Evolutionary conservation across 2,113 vertebrate species (phyloP), one percentile per base, ranked within the genome.

Genomic region (Ancistrus triradiatus): DNA sequence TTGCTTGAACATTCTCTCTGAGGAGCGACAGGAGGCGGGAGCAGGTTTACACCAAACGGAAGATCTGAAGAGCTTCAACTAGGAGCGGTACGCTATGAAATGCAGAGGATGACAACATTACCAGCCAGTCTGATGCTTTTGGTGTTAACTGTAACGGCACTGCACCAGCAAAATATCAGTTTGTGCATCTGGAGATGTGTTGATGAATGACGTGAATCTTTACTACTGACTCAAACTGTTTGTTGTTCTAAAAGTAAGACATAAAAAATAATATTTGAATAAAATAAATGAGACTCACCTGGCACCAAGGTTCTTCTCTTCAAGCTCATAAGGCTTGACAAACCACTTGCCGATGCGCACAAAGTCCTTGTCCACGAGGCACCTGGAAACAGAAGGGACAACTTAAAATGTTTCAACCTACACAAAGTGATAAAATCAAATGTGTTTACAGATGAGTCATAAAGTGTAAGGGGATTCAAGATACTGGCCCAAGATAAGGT

Each of bases 261-360:
- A n/a, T n/a, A n/a, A n/a, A n/a, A n/a, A n/a, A n/a, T n/a, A n/a
- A n/a, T n/a, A n/a, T n/a, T n/a, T n/a, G n/a, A n/a, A n/a, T n/a
- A n/a, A n/a, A n/a, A n/a, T n/a, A n/a, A n/a, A n/a, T n/a, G n/a
- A n/a, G n/a, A 43, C 86, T 89, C 82, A 98, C 95, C 92, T 98
- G 90, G 90, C 95, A 78, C 92, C 91, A 65, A 92, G 74, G 28
- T 89, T 85, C 77, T 97, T 97, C 78, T 94, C 95, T 76, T 95
- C 91, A 73, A 92, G 89, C 64, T 94, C 91, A 25, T 94, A 91
- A 0, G 95, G 95, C 68, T 97, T 92, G 64, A 98, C 93, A 79
- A 98, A 98, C 95, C 95, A 98, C 50, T 93, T 98, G 51, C 95
- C 95, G 63, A 94, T 92, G 74, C 95, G 87, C 51, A 98, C 89